A percentile compares a stretch with the other conserved stretches of the same genome.
Evolutionary conservation across 2,888 invertebrate species (phyloP).

Genomic region (Drosophila picticornis): DNA sequence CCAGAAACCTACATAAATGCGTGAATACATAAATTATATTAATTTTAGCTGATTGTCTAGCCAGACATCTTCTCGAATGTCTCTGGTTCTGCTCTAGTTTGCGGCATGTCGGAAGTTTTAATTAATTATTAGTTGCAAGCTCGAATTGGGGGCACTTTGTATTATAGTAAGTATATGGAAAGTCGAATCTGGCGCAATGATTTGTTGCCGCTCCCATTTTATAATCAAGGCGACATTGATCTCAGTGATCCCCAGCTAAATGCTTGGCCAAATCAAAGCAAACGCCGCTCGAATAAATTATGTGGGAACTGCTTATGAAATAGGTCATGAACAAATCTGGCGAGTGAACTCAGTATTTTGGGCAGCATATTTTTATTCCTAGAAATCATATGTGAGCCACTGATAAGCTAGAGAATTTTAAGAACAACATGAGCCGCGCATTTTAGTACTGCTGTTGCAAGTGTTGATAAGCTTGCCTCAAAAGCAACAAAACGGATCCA

Average conservation of each 20-base stretch:
- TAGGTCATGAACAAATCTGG: conserved; percentile 3
- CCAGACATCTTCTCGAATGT: background rate
- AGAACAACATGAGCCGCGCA: background rate
- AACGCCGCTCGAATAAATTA: conserved; percentile 28
- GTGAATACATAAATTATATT: conserved; percentile 26
- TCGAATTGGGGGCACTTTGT: conserved; percentile 29
- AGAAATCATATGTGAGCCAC: background rate
- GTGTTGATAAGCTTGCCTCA: conserved; percentile 31
- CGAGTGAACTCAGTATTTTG: conserved; percentile 6
- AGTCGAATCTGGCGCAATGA: conserved; percentile 23
- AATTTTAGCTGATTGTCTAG: conserved; percentile 25
- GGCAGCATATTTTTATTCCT: background rate
- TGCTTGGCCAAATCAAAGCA: conserved; percentile 42
- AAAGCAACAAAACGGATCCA: conserved; percentile 23
- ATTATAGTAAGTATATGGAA: conserved; percentile 6
- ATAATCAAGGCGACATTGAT: conserved; percentile 61
- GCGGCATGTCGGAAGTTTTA: conserved; percentile 25
- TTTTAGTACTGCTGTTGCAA: background rate
- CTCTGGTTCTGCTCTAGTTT: conserved; percentile 10
- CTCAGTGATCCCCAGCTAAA: conserved; percentile 48
- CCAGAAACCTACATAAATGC: conserved; percentile 35
- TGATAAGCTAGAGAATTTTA: conserved; percentile 11
- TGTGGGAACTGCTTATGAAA: conserved; percentile 12
- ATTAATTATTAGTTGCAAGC: conserved; percentile 37
- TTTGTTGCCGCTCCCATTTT: conserved; percentile 41